Conservation (phyloP, 2,797 vertebrate genomes). For the Craterocephalus amniculus region DNA sequence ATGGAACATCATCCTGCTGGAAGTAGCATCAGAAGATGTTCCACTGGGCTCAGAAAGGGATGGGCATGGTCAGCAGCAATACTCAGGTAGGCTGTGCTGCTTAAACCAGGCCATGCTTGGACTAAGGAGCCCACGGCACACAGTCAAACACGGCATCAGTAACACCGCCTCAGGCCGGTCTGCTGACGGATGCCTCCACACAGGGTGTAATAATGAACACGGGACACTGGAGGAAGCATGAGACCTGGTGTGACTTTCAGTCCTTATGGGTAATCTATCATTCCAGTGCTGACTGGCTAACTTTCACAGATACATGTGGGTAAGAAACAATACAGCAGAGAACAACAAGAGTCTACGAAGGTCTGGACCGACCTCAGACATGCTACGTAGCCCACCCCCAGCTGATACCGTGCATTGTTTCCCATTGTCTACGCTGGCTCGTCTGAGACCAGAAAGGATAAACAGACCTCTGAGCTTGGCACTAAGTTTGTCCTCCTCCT, state of each 20-base stretch:
- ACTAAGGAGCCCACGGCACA: no score
- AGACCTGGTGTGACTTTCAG: slow-evolving; percentile 58
- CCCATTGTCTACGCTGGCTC: slow-evolving; percentile 52
- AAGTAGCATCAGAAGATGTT: no score
- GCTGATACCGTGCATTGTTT: slow-evolving; percentile 63
- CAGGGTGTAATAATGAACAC: slow-evolving; percentile 69
- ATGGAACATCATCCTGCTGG: no score
- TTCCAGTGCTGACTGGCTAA: slow-evolving; percentile 60
- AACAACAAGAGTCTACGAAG: slow-evolving; percentile 24
- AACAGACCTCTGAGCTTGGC: slow-evolving; percentile 70
- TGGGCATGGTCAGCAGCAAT: no score
- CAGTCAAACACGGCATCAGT: no score
- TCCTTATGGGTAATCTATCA: slow-evolving; percentile 71
- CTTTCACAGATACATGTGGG: slow-evolving; percentile 42
- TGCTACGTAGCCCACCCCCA: slow-evolving; percentile 8
- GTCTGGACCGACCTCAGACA: slow-evolving; percentile 17
- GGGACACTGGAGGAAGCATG: slow-evolving; percentile 55
- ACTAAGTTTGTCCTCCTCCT: slow-evolving; percentile 70
- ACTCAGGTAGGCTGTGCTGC: no score
- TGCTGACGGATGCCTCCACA: slow-evolving; percentile 67
- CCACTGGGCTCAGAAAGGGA: no score
- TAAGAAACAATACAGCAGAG: slow-evolving; percentile 38
- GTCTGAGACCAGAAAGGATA: slow-evolving; percentile 68
- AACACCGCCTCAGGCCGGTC: slow-evolving; percentile 35
- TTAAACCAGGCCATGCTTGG: no score